Base-by-base conservation (phyloP, 1,140 invertebrate species). In the Apis laboriosa region DNA sequence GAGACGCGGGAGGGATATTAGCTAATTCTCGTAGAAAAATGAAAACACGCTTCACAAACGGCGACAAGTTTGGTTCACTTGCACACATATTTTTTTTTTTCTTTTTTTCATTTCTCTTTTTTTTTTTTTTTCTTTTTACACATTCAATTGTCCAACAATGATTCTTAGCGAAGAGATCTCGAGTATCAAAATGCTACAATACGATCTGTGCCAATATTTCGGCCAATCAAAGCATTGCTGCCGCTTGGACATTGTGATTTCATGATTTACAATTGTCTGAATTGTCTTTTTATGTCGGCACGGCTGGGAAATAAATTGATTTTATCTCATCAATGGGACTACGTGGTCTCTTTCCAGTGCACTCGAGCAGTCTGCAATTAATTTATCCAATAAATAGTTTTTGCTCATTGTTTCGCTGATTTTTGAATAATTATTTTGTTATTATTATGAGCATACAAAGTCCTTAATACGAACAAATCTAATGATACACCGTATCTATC, bases 181-280 rank as follows among this genome's bases (percentile, higher is more conserved):
- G 73, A 82, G 72, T 76, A 82, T 82, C 72, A 82, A 82, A 82
- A 82, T 49, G 19, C 49, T 68, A 24, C 24, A 19, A 17, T 60
- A 67, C 51, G 9, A 21, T 55, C 19, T 68, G 73, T 75, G 79
- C 80, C 73, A 82, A 77, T 58, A 77, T 82, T 82, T 76, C 64
- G 80, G 43, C 63, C 73, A 82, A 82, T 82, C 73, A 77, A 76
- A 81, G 49, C 78, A 81, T 75, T 68, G 79, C 55, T 67, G 72
- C 28, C 61, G 49, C 17, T 43, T 77, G 61, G 51, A 67, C 61
- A 28, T 28, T 55, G 28, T n/a, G 66, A 21, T 68, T 68, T 68
- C 43, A 68, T 17, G 9, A 53, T 70, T 53, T 70, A 70, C 49
- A 70, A 51, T 3, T 70, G 12, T 11, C 21, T 68, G 43, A 70